Percentiles rank a stretch among this genome's conserved stretches.
Conservation (phyloP, 2,888 invertebrate genomes). For the Phyllotreta striolata region DNA sequence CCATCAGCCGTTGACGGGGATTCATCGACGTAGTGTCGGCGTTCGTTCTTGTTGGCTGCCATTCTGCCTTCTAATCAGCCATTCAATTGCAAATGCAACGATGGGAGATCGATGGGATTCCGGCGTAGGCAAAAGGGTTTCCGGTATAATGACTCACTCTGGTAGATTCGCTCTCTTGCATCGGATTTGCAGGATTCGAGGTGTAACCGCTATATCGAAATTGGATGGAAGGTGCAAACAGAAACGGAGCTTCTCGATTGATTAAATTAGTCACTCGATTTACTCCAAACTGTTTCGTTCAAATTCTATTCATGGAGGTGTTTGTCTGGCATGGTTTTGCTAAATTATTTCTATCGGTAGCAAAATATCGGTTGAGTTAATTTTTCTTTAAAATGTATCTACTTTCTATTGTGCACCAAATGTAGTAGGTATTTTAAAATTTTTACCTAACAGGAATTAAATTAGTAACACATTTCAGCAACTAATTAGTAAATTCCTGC, state of each 20-base stretch:
- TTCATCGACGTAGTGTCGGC: slow-evolving; percentile 53
- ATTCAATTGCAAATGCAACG: slow-evolving; percentile 61
- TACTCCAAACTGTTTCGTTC: too few species aligned
- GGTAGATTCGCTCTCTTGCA: slow-evolving; percentile 28
- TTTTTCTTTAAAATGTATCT: too few species aligned
- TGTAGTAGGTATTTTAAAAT: too few species aligned
- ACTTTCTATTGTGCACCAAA: too few species aligned
- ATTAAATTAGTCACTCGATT: too few species aligned
- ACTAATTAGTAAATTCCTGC: too few species aligned
- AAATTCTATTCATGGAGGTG: too few species aligned
- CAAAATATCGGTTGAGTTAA: too few species aligned
- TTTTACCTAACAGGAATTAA: too few species aligned
- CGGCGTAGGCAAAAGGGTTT: slow-evolving; percentile 56
- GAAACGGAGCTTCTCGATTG: background rate
- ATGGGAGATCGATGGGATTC: slow-evolving; percentile 59
- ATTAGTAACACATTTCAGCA: too few species aligned
- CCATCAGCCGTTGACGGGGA: slow-evolving; percentile 60
- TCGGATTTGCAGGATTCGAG: slow-evolving; percentile 27
- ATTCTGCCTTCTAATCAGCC: slow-evolving; percentile 57
- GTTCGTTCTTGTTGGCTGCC: slow-evolving; percentile 43
- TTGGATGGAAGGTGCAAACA: slow-evolving; percentile 26
- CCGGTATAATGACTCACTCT: slow-evolving; percentile 52
- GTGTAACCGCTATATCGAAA: slow-evolving; percentile 27
- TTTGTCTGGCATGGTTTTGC: too few species aligned
- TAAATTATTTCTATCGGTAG: too few species aligned